Evolutionary conservation across 2,888 invertebrate genomes (phyloP).

Genomic region (Cephus rjabovi): DNA sequence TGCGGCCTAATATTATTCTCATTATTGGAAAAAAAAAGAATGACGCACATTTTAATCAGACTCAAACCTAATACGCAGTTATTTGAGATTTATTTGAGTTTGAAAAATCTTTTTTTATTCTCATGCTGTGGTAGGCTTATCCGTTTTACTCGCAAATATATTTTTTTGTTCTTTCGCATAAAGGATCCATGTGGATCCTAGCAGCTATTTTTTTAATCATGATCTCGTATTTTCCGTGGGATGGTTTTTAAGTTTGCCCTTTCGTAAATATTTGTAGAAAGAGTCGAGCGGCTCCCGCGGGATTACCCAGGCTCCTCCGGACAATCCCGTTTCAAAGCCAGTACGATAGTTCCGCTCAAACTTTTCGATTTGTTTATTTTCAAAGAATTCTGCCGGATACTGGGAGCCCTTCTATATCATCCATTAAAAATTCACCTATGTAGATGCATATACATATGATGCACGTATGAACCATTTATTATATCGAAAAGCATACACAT

Average conservation of each 20-base stretch:
- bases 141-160: neutral
- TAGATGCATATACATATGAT: neutral
- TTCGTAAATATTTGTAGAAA: constrained; percentile 2
- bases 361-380: constrained; percentile 3
- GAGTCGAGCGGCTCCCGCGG: neutral
- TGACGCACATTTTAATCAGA: neutral
- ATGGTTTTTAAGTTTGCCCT: neutral
- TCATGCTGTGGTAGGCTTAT: neutral
- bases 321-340: neutral
- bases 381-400: neutral
- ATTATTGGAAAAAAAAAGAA: neutral
- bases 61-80: neutral
- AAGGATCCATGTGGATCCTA: neutral
- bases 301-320: neutral
- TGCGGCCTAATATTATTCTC: neutral
- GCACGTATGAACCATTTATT: neutral
- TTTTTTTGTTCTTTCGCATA: neutral
- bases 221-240: neutral
- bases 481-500: neutral
- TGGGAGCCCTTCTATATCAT: neutral
- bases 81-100: neutral
- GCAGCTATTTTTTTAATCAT: neutral
- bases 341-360: neutral
- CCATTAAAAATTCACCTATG: neutral
- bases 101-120: neutral